Evolutionary conservation across 37 sponge, comb jelly and placozoan species (phyloP).

Genomic region (Chondrilla cf. caribensis): DNA sequence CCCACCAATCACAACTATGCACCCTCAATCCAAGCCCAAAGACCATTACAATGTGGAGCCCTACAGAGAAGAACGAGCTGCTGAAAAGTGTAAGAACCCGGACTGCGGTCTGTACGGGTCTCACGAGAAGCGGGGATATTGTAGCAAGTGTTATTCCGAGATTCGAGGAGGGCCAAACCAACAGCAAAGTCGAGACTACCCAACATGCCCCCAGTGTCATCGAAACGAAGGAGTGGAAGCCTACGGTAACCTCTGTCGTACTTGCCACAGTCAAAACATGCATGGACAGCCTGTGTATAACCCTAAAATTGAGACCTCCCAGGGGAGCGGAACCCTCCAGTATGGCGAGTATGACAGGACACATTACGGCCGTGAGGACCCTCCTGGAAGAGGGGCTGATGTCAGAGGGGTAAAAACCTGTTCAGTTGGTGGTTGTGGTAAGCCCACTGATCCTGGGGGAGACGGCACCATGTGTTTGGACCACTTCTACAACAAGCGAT

Average conservation of each 20-base stretch:
- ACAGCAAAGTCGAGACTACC: background rate
- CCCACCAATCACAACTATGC: background rate
- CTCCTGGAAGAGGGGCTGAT: background rate
- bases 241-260: constrained; percentile 47
- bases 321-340: background rate
- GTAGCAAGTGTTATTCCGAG: constrained; percentile 48
- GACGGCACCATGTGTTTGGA: background rate
- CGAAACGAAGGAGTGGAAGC: constrained; percentile 28
- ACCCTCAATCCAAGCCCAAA: background rate
- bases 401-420: background rate
- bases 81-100: constrained; percentile 22
- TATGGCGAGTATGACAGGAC: background rate
- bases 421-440: background rate
- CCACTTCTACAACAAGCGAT: background rate
- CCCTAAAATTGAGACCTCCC: background rate
- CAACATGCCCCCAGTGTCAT: constrained; percentile 48
- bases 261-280: constrained; percentile 40
- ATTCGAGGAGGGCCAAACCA: background rate
- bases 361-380: background rate
- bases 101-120: constrained; percentile 61
- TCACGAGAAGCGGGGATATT: constrained; percentile 35
- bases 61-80: background rate
- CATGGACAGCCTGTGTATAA: background rate
- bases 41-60: background rate
- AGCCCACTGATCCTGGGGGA: background rate